Evolutionary conservation across 2,888 invertebrate genomes (phyloP), one percentile per base, ranked within the genome.

Genomic region (Erannis defoliaria): DNA sequence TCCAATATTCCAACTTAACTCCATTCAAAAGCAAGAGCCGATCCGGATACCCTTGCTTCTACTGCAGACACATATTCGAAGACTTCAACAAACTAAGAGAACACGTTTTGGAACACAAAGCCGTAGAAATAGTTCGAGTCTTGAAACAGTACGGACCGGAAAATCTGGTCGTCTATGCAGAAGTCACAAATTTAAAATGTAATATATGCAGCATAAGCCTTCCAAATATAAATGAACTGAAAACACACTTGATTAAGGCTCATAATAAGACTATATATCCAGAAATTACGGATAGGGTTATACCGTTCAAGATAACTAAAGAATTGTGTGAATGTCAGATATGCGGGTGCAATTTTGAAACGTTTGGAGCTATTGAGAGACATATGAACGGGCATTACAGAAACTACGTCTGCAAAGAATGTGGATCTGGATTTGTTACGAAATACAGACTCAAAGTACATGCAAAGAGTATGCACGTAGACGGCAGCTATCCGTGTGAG

Each of bases 381-480:
- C 91, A 92, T 61, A 92, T 92, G 92, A 91, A 91, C 5, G 81
- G 84, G 0, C 91, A 92, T 62, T 92, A 80, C 58, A 82, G 89
- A 23, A 90, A 90, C 16, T 89, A 86, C 19, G 84, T 90, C 0
- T 91, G 90, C 56, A 82, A 82, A 12, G 85, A 86, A 3, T 91
- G 90, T 19, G 91, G 90, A 0, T 46, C 80, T 0, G 78, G 82
- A 0, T 92, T 89, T 29, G 75, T 86, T 0, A 88, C 86, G 1
- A 82, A 79, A n/a, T 77, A 85, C 0, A 81, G 89, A 21, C 54
- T 89, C 6, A 80, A 77, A 23, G 84, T 83, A n/a, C 92, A 93
- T 64, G 46, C 59, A 0, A 75, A 76, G 40, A 58, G 67, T 16
- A 54, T 68, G 55, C 78, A 80, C 9, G 67, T 53, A 5, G 42